Conservation (phyloP, 1,140 invertebrate species). For the Belonocnema kinseyi region DNA sequence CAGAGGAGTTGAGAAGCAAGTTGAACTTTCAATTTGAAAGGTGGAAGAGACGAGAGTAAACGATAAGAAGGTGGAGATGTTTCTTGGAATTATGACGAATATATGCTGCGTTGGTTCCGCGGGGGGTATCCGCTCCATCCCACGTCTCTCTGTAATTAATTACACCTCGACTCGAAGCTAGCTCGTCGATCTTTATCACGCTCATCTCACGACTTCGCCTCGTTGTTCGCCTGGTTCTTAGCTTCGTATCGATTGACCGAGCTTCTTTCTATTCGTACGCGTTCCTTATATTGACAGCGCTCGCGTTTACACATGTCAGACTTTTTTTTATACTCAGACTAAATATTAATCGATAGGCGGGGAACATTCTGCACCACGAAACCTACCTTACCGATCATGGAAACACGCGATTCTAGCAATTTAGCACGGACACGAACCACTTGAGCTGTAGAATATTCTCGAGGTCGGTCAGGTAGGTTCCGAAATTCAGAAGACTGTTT, state of each 20-base stretch:
- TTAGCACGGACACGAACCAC: no score
- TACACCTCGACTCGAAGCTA: constrained; percentile 63
- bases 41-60: constrained; percentile 47
- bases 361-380: no score
- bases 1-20: neutral
- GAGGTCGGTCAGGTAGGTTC: no score
- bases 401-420: no score
- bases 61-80: constrained; percentile 48
- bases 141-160: constrained; percentile 68
- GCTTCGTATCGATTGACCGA: constrained; percentile 52
- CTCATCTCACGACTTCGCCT: no score
- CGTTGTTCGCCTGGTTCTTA: constrained; percentile 59
- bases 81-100: constrained; percentile 69
- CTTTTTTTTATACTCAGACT: neutral
- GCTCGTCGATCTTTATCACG: constrained; percentile 67
- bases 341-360: no score
- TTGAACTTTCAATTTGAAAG: constrained; percentile 25
- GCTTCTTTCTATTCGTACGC: constrained; percentile 5
- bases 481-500: no score
- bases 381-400: no score
- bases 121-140: constrained; percentile 64
- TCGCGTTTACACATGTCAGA: constrained; percentile 34
- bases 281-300: constrained; percentile 43
- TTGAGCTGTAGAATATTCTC: no score
- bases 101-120: constrained; percentile 65